phyloP scores from a whole-genome alignment of 2,113 vertebrate genomes.

The Pangasianodon hypophthalmus region DNA sequence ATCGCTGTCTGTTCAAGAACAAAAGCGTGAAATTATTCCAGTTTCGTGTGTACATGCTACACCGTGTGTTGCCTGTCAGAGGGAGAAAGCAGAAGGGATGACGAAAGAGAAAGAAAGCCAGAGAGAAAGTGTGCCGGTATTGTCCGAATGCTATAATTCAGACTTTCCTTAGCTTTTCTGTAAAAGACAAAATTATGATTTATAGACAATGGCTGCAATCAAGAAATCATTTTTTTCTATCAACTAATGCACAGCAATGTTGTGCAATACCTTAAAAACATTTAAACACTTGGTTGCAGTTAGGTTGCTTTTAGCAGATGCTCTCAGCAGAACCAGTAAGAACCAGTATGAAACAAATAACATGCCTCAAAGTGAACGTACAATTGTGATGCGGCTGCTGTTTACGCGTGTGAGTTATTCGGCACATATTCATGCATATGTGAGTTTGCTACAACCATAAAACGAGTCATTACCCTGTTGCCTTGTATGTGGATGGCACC shows the following conservation, averaged over 20 bases:
- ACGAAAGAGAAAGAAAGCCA: constrained; percentile 47
- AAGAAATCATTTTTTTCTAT: neutral
- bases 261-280: neutral
- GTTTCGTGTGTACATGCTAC: constrained; percentile 11
- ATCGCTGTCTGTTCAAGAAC: constrained; percentile 35
- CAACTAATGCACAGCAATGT: neutral
- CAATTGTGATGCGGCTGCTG: neutral
- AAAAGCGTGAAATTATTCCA: constrained; percentile 26
- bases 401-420: constrained; percentile 25
- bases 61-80: constrained; percentile 36
- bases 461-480: constrained; percentile 42
- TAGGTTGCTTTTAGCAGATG: neutral
- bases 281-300: neutral
- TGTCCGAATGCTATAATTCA: constrained; percentile 56
- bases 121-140: constrained; percentile 7
- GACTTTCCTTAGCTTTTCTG: constrained; percentile 55
- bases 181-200: constrained; percentile 60
- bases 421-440: constrained; percentile 29
- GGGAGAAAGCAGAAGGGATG: constrained; percentile 34
- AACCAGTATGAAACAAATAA: neutral
- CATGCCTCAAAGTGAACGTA: neutral
- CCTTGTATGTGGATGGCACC: constrained; percentile 39
- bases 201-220: constrained; percentile 44
- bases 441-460: constrained; percentile 37
- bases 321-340: neutral